phyloP scores from a whole-genome alignment of 2,113 vertebrate genomes.

The Sigmodon hispidus region DNA sequence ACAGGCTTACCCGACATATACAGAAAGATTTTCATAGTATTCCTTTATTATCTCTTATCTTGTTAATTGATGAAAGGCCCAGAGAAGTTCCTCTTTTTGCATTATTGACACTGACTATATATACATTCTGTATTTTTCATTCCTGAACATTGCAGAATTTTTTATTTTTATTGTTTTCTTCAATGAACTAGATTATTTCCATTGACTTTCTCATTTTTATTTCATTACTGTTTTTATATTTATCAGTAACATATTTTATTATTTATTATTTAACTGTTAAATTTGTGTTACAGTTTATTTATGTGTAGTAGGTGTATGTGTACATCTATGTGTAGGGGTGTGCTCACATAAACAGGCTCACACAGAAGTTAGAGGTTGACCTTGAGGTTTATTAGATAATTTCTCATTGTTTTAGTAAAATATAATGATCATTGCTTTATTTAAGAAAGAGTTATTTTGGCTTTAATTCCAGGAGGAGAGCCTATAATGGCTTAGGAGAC shows the following conservation, averaged over 20 bases:
- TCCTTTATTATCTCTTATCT: neutral
- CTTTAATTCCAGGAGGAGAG: no score
- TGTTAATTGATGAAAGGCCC: neutral
- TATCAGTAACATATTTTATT: neutral
- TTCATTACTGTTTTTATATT: neutral
- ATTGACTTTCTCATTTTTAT: neutral
- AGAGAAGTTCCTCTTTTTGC: rapidly evolving
- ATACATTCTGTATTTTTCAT: neutral
- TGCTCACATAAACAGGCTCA: neutral
- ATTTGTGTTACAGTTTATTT: neutral
- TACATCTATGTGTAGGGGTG: neutral
- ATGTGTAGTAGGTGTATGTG: neutral
- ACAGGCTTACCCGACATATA: neutral
- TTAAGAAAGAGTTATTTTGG: no score
- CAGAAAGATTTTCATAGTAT: neutral
- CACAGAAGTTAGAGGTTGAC: neutral
- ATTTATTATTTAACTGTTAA: neutral
- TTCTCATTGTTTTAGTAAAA: no score
- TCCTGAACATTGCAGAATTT: neutral
- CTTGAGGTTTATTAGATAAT: no score
- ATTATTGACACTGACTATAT: neutral
- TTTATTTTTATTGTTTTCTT: neutral
- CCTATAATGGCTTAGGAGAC: no score
- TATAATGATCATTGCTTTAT: no score
- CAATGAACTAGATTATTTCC: neutral